A percentile compares a stretch with the other conserved stretches of the same genome.
Conservation (phyloP, 2,888 invertebrate species). For the Cyaniris semiargus region DNA sequence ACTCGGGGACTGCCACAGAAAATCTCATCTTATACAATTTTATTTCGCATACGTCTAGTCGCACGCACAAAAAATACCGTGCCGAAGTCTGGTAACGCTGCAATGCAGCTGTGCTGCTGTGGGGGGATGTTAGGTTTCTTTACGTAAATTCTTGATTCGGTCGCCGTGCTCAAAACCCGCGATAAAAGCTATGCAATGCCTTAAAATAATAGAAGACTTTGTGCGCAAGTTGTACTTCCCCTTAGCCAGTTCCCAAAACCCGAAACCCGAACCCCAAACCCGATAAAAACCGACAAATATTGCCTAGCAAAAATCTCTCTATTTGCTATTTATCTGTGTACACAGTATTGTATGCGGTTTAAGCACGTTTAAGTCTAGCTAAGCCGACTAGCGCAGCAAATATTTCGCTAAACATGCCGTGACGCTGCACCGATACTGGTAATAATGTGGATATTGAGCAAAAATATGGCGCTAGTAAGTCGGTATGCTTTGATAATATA, state of each 20-base stretch:
- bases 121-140: background rate
- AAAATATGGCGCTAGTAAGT: background rate
- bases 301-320: background rate
- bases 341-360: constrained; percentile 1
- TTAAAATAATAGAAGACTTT: background rate
- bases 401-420: background rate
- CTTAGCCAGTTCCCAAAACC: background rate
- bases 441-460: constrained; percentile 11
- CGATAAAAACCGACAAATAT: background rate
- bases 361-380: background rate
- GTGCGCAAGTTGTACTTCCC: no score
- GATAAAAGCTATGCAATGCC: background rate
- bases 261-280: background rate
- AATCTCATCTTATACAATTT: no score
- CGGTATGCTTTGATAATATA: background rate
- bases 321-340: background rate
- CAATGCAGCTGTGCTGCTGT: no score
- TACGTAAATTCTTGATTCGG: background rate
- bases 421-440: background rate
- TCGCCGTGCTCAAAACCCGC: background rate
- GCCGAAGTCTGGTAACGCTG: no score
- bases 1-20: no score
- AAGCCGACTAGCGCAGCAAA: constrained; percentile 2
- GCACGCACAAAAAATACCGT: no score
- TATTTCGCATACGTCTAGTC: no score